Evolutionary conservation across 2,113 vertebrate genomes (phyloP).

Genomic region (Hippoglossus stenolepis): DNA sequence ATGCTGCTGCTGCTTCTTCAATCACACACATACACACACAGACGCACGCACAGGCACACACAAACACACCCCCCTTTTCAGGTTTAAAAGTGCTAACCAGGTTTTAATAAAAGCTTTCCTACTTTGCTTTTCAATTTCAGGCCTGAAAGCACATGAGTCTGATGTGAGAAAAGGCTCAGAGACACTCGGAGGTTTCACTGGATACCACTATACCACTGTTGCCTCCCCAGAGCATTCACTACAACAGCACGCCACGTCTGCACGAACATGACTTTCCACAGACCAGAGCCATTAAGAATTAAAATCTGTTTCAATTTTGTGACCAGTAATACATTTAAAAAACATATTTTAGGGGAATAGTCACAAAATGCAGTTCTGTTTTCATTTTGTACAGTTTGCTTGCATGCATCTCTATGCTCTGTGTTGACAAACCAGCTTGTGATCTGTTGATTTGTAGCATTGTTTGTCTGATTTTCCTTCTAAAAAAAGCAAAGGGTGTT

Average conservation of each 20-base stretch:
- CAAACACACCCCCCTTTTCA: neutral
- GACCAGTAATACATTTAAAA: too few species aligned
- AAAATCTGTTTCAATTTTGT: too few species aligned
- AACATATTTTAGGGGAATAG: too few species aligned
- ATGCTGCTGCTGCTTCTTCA: neutral
- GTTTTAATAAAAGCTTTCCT: constrained; percentile 10
- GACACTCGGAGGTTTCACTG: constrained; percentile 10
- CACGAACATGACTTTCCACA: neutral
- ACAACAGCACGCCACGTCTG: neutral
- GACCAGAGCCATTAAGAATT: too few species aligned
- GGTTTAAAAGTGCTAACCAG: constrained; percentile 12
- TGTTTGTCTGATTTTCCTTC: too few species aligned
- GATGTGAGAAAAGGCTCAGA: constrained; percentile 45
- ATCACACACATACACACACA: neutral
- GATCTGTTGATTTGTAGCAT: too few species aligned
- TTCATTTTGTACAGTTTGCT: too few species aligned
- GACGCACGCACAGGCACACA: too few species aligned
- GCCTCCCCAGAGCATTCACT: neutral
- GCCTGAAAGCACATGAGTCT: constrained; percentile 62
- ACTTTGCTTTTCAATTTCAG: constrained; percentile 70
- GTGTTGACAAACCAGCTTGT: too few species aligned
- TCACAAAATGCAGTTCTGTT: too few species aligned
- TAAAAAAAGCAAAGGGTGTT: too few species aligned
- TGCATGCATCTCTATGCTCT: too few species aligned
- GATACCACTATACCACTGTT: neutral